Base-by-base conservation (phyloP, 2,113 vertebrate species). In the Galeopterus variegatus region DNA sequence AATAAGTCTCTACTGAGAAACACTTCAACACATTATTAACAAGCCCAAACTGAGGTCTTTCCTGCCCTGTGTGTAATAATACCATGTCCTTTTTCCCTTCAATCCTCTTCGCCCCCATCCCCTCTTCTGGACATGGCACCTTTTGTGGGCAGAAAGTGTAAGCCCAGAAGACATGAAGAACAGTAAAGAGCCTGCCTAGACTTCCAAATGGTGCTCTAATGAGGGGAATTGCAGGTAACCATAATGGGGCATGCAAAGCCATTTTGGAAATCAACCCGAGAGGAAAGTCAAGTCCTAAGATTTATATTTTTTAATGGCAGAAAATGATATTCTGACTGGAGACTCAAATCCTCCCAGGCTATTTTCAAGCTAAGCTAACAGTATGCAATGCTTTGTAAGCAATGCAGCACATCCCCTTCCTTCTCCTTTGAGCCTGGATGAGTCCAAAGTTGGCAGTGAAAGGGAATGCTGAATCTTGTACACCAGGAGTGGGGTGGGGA, bases 361-460 rank as follows among this genome's bases (percentile, higher is more conserved):
- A 24, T 79, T 82, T 89, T 73, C 56, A 77, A 92, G 76, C 23
- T 45, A 65, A 48, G n/a, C 65, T 41, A 87, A 65, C 19, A 60
- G 12, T 13, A 21, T 84, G 64, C 36, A 62, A 24, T 15, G 10
- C 31, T 77, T 72, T 64, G 14, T 58, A 65, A 7, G 56, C 13
- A 41, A 45, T 4, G 12, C 6, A 62, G 24, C 15, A 28, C 2
- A 41, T 62, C 31, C 12, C 3, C 3, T 84, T 88, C 17, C 60
- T 88, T 86, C 26, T 33, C 21, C 41, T 94, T 79, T 58, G 8
- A 77, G 13, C 36, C 60, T 75, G n/a, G 58, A 65, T 89, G 41
- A 92, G 24, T 80, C 33, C 41, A 45, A 92, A 86, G 31, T 75
- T 94, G 82, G 82, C 60, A 84, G 75, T 23, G 54, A 77, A 19